A percentile compares a stretch with the other conserved stretches of the same genome.
These are phyloP conservation scores for Meteorus sp. DNA, from an alignment of 1,140 invertebrate species.

Conservation along the genomic window DNA sequence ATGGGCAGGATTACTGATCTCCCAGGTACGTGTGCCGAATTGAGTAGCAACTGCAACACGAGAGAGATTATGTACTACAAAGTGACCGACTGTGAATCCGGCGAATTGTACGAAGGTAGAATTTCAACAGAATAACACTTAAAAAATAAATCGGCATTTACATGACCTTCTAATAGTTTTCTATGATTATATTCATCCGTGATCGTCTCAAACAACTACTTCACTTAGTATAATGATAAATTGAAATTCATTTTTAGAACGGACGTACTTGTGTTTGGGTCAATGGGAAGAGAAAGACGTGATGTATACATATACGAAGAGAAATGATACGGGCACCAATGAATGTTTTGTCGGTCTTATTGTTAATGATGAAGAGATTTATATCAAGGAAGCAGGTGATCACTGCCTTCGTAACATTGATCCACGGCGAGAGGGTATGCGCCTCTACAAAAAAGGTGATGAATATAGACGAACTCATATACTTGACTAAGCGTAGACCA, in stretches of 20 bases:
- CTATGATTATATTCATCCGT: neutral
- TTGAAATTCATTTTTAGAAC: constrained; percentile 56
- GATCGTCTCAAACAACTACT: neutral
- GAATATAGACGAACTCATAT: neutral
- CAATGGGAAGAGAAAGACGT: constrained; percentile 71
- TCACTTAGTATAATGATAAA: neutral
- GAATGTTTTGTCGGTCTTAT: constrained; percentile 75
- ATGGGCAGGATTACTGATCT: constrained; percentile 68
- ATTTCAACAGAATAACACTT: constrained; percentile 11
- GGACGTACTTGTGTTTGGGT: constrained; percentile 71
- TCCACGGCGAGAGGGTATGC: constrained; percentile 68
- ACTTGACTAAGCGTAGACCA: neutral
- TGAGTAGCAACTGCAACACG: constrained; percentile 71
- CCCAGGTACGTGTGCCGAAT: constrained; percentile 69
- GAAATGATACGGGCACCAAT: constrained; percentile 66
- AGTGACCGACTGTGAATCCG: constrained; percentile 65
- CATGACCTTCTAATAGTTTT: constrained; percentile 1
- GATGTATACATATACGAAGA: constrained; percentile 72
- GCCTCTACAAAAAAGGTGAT: constrained; percentile 63
- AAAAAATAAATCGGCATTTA: too few species aligned
- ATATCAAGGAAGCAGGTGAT: constrained; percentile 72
- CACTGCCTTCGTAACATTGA: constrained; percentile 69
- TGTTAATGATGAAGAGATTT: constrained; percentile 66
- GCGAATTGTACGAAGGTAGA: constrained; percentile 69
- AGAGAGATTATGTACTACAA: constrained; percentile 75